Evolutionary conservation across 2,888 invertebrate species (phyloP).

Genomic region (Pristionchus fissidentatus): DNA sequence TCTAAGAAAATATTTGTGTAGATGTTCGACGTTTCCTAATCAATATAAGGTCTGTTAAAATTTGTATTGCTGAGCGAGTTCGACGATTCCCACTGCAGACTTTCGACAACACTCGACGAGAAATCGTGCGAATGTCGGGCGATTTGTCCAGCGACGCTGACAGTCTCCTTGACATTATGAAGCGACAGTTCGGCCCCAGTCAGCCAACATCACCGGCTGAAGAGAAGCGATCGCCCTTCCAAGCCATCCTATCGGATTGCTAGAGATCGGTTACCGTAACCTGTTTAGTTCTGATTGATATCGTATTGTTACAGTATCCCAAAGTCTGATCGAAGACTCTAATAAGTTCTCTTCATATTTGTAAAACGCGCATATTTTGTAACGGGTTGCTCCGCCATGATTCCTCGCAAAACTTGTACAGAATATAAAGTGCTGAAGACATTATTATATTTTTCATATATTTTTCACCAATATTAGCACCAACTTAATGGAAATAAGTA

Average conservation of each 20-base stretch:
- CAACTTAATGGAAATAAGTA: too few relatives aligned
- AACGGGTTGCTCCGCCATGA: slow-evolving; percentile 20
- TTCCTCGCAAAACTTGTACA: slow-evolving; percentile 37
- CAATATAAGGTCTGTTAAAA: not conserved
- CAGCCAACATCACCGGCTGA: slow-evolving; percentile 11
- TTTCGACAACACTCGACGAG: slow-evolving; percentile 59
- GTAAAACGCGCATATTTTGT: not conserved
- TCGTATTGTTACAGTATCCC: not conserved
- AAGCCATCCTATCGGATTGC: slow-evolving; percentile 45
- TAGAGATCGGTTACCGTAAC: not conserved
- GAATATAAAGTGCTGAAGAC: too few relatives aligned
- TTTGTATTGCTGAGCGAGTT: not conserved
- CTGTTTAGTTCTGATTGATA: not conserved
- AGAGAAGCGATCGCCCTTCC: slow-evolving; percentile 25
- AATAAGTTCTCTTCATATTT: too few relatives aligned
- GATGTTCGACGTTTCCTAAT: not conserved
- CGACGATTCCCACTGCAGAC: slow-evolving; percentile 54
- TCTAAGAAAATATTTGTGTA: not conserved
- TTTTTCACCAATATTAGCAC: too few relatives aligned
- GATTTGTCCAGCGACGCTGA: slow-evolving; percentile 63
- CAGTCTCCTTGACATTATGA: slow-evolving; percentile 51
- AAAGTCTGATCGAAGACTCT: slow-evolving; percentile 23
- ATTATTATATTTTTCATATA: too few relatives aligned
- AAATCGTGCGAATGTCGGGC: slow-evolving; percentile 62
- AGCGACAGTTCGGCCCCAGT: slow-evolving; percentile 12